Conservation (phyloP, 2,888 invertebrate species). For the Eutolmus rufibarbis region DNA sequence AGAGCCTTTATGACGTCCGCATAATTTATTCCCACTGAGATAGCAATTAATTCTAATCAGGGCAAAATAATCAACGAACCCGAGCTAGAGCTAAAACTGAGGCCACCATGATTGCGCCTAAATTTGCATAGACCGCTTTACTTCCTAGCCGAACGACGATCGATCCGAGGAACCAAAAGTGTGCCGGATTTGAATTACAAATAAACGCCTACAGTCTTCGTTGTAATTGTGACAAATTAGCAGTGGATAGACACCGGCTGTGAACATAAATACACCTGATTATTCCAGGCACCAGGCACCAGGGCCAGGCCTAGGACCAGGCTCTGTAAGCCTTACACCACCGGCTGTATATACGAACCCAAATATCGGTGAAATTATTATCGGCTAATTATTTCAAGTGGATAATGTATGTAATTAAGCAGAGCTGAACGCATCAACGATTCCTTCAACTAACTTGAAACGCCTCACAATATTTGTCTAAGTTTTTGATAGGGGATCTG, state of each 20-base stretch:
- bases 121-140: slow-evolving; percentile 8
- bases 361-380: not conserved
- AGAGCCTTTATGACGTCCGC: not conserved
- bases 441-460: not conserved
- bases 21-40: not conserved
- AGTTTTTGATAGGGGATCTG: not conserved
- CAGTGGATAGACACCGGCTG: not conserved
- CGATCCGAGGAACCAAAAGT: not conserved
- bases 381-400: not conserved
- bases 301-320: no score
- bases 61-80: not conserved
- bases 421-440: not conserved
- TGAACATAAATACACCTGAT: not conserved
- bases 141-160: not conserved
- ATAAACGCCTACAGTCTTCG: not conserved
- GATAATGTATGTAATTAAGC: not conserved
- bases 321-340: not conserved
- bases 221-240: not conserved
- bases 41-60: slow-evolving; percentile 26
- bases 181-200: not conserved
- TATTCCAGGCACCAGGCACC: not conserved
- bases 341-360: not conserved
- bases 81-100: not conserved
- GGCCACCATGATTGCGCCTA: not conserved
- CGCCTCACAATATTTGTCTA: not conserved